Base-by-base conservation (phyloP, 2,113 vertebrate species). In the Aspiorhynchus laticeps region DNA sequence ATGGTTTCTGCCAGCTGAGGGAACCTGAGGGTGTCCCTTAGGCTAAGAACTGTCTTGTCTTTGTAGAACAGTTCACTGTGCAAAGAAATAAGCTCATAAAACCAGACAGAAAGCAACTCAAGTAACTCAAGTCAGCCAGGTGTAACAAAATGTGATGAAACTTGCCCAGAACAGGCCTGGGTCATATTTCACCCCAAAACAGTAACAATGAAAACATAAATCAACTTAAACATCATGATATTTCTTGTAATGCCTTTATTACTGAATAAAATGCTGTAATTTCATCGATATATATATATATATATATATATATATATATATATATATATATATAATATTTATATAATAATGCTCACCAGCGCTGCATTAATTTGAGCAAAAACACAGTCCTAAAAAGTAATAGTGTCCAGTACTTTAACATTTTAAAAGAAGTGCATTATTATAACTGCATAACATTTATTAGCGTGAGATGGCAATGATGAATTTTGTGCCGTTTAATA, bases 1-100 rank as follows among this genome's bases (percentile, higher is more conserved):
- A 99, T 90, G 3, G 97, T 99, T 1, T 90, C 43, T 10, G 93
- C 96, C 61, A 99, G 91, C 0, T 92, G 94, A 2, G 94, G 92
- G 94, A 96, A 97, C 14, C 48, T 91, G 31, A 98, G 89, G 0
- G 51, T 85, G 2, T 97, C 94, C 0, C 94, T 93, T 5, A 0
- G 0, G 5, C 33, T 56, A 87, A 98, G 33, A 31, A 96, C 12
- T 0, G 83, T 93, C 36, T 83, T 86, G 76, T 91, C 92, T 7
- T 91, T 73, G 26, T 93, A 96, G 17, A 97, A 95, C 84, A 98
- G 80, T 8, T 96, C 87, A 91, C 98, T 99, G 89, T 21, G 65
- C 7, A 76, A 46, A 73, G 0, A 51, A 26, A 63, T 36, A 5
- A 78, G 31, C 10, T 41, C 6, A 21, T 12, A 9, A 86, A 38